Percentiles rank a stretch among this genome's conserved stretches.
Conservation (phyloP, 2,797 vertebrate genomes). For the Coregonus sp. region DNA sequence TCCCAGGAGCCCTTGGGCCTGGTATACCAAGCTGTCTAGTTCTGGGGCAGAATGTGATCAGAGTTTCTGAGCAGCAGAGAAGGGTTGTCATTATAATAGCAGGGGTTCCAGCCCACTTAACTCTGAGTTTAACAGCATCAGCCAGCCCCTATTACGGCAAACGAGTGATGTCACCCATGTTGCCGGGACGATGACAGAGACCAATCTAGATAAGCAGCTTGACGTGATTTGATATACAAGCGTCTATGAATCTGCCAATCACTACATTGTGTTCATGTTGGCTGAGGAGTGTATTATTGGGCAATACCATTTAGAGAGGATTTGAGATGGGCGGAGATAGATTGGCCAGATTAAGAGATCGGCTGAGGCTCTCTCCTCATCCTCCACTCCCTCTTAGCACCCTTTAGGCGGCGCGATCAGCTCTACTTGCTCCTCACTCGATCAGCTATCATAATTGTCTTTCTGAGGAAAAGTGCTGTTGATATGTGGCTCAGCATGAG, state of each 20-base stretch:
- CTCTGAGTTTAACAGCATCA: not conserved
- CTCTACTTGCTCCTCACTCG: slow-evolving; percentile 11
- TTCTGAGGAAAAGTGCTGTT: slow-evolving; percentile 3
- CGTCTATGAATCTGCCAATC: slow-evolving; percentile 21
- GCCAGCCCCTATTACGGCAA: not conserved
- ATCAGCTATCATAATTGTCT: not conserved
- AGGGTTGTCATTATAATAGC: slow-evolving; percentile 28
- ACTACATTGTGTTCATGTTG: slow-evolving; percentile 19
- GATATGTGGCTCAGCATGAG: no score
- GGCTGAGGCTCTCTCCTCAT: not conserved
- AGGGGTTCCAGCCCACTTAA: not conserved
- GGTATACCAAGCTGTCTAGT: slow-evolving; percentile 40
- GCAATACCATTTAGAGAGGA: slow-evolving; percentile 26
- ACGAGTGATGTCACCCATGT: slow-evolving; percentile 24
- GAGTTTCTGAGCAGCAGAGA: slow-evolving; percentile 56
- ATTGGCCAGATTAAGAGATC: slow-evolving; percentile 31
- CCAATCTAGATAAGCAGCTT: slow-evolving; percentile 27
- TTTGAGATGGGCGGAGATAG: not conserved
- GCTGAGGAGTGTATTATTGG: slow-evolving; percentile 23
- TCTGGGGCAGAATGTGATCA: slow-evolving; percentile 51
- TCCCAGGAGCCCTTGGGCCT: slow-evolving; percentile 62
- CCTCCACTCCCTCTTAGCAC: not conserved
- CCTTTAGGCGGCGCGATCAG: not conserved
- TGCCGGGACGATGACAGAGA: not conserved
- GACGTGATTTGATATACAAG: slow-evolving; percentile 22